phyloP scores from a whole-genome alignment of 1,140 invertebrate species.

The Zeugodacus cucurbitae region DNA sequence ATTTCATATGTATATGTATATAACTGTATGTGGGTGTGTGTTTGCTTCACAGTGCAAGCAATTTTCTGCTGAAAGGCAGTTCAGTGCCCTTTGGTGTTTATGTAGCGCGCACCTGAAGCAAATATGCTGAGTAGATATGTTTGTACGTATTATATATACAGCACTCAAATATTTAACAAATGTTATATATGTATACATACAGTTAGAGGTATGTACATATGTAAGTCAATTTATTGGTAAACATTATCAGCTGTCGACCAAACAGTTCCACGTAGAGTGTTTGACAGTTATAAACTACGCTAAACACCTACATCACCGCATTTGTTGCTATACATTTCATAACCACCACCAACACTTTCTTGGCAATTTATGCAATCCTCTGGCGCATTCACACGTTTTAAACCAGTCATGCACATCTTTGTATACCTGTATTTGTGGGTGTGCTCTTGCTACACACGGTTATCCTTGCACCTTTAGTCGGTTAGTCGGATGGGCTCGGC shows the following conservation, averaged over 20 bases:
- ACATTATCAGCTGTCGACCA: conserved; percentile 16
- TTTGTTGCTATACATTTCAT: background rate
- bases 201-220: background rate
- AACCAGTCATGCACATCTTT: background rate
- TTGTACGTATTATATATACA: background rate
- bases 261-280: background rate
- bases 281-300: background rate
- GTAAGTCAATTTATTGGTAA: background rate
- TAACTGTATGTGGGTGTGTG: background rate
- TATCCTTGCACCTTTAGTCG: background rate
- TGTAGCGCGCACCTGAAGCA: background rate
- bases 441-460: background rate
- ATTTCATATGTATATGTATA: background rate
- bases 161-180: too few species aligned
- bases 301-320: background rate
- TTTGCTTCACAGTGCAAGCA: background rate
- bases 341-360: background rate
- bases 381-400: background rate
- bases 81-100: conserved; percentile 7
- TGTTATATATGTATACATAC: too few species aligned
- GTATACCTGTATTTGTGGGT: background rate
- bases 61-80: conserved; percentile 22
- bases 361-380: background rate
- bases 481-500: background rate
- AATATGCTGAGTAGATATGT: background rate